These are phyloP conservation scores for Calypte anna DNA, from an alignment of 2,113 vertebrate genomes.

Conservation along the genomic window DNA sequence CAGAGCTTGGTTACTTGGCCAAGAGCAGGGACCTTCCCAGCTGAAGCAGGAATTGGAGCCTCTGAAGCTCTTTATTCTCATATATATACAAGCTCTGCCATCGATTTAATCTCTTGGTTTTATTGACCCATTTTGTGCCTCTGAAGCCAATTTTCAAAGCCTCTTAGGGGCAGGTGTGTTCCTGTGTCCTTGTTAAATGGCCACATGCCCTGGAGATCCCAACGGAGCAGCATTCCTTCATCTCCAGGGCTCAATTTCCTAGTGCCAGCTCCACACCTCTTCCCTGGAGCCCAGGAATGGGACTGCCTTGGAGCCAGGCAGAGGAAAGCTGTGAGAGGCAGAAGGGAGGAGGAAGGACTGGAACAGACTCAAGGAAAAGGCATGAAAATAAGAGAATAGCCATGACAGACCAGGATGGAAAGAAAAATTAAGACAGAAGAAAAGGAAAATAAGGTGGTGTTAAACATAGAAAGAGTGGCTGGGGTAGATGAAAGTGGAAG, in stretches of 20 bases:
- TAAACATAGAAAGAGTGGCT: background rate
- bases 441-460: background rate
- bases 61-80: constrained; percentile 6
- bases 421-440: background rate
- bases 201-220: background rate
- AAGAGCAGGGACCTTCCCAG: background rate
- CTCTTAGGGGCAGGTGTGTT: constrained; percentile 6
- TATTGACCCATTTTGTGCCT: constrained; percentile 32
- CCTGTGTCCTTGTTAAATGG: constrained; percentile 6
- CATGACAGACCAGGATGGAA: background rate
- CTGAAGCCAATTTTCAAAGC: constrained; percentile 48
- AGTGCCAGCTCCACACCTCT: background rate
- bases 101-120: constrained; percentile 60
- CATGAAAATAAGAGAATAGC: background rate
- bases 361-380: background rate
- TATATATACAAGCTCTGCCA: constrained; percentile 23
- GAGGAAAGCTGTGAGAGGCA: background rate
- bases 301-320: background rate
- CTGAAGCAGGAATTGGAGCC: background rate
- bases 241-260: background rate
- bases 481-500: background rate
- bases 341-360: background rate
- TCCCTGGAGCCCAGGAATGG: background rate
- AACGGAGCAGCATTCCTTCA: background rate
- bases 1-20: background rate